Percentiles rank a stretch among this genome's conserved stretches.
These are phyloP conservation scores for Lottia gigantea DNA, from an alignment of 2,888 invertebrate genomes.

Conservation along the genomic window DNA sequence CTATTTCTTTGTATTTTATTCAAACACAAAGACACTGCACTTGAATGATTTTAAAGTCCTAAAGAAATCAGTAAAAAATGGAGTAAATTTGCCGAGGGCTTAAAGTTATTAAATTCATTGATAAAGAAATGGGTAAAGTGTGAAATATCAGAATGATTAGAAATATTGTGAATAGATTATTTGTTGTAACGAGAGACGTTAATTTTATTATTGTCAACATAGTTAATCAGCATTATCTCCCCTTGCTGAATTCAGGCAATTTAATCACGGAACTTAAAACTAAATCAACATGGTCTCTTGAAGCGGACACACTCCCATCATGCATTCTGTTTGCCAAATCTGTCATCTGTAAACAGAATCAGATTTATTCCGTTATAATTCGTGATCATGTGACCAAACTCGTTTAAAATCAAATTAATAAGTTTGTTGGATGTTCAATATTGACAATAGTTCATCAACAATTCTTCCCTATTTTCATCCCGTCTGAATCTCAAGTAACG, in stretches of 20 bases:
- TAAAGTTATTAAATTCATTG: too few species aligned
- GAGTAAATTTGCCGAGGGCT: too few species aligned
- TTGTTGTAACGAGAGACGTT: not conserved
- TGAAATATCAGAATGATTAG: too few species aligned
- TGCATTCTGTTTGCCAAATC: conserved; percentile 7
- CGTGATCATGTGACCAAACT: conserved; percentile 7
- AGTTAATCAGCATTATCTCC: conserved; percentile 3
- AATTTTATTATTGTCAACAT: conserved; percentile 6
- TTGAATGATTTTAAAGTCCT: too few species aligned
- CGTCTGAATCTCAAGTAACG: not conserved
- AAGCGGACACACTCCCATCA: conserved; percentile 6
- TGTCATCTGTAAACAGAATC: conserved; percentile 6
- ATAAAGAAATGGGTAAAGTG: too few species aligned
- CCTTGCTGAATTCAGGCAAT: not conserved
- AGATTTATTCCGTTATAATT: conserved; percentile 11
- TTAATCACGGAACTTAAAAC: not conserved
- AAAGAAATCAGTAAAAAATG: too few species aligned
- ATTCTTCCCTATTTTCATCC: not conserved
- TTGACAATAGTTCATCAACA: conserved; percentile 4
- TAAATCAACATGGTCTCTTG: not conserved
- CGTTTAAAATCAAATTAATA: conserved; percentile 11
- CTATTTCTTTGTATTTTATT: too few species aligned
- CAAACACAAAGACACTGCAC: too few species aligned
- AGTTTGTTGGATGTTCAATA: not conserved
- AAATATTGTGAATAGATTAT: too few species aligned